Conservation (phyloP, 2,113 vertebrate species). For the Malurus alboscapulatus region DNA sequence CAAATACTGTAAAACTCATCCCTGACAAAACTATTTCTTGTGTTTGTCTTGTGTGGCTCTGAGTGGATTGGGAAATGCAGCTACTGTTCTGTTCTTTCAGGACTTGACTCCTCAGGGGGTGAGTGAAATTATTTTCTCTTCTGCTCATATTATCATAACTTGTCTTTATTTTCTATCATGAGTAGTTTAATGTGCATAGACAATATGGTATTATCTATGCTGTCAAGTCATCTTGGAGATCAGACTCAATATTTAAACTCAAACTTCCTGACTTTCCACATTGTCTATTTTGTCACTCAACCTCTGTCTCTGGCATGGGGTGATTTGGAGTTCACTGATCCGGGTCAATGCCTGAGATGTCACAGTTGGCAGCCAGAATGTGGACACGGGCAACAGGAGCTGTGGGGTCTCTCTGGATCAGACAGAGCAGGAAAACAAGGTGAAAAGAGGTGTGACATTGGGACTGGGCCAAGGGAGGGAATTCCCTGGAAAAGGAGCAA, state of each 20-base stretch:
- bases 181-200: neutral
- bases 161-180: neutral
- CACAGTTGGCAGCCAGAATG: neutral
- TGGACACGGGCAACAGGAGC: neutral
- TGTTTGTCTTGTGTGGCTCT: neutral
- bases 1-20: neutral
- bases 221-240: neutral
- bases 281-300: neutral
- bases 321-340: neutral
- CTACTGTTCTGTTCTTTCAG: neutral
- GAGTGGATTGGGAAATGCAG: neutral
- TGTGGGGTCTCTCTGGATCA: rapidly evolving
- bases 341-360: neutral
- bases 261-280: neutral
- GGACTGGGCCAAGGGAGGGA: neutral
- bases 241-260: rapidly evolving
- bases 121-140: neutral
- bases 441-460: rapidly evolving
- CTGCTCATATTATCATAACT: neutral
- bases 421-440: neutral
- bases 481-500: neutral
- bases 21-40: neutral
- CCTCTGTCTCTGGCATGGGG: neutral
- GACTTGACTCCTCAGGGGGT: neutral
- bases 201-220: neutral